A percentile compares a stretch with the other conserved stretches of the same genome.
These are phyloP conservation scores for Andrena bucephala DNA, from an alignment of 2,888 invertebrate genomes.

Conservation along the genomic window DNA sequence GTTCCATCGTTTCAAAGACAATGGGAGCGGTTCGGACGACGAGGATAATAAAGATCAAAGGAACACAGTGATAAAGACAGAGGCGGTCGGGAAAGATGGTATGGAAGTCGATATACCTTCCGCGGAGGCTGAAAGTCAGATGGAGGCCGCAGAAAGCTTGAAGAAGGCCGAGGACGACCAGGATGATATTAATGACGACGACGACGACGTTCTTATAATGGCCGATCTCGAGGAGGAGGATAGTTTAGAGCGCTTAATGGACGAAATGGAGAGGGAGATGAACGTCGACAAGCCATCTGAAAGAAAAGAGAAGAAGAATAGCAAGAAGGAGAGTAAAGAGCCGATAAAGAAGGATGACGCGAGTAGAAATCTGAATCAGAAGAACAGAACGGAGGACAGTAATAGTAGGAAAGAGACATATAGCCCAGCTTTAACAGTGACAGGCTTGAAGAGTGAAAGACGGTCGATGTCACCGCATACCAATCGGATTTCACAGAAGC, in stretches of 20 bases:
- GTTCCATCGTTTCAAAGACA: slow-evolving; percentile 86
- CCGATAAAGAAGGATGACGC: slow-evolving; percentile 59
- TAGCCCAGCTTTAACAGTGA: slow-evolving; percentile 32
- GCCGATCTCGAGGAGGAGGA: slow-evolving; percentile 85
- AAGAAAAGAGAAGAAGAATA: slow-evolving; percentile 66
- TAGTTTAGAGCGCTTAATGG: slow-evolving; percentile 86
- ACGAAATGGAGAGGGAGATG: slow-evolving; percentile 86
- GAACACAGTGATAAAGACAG: slow-evolving; percentile 35
- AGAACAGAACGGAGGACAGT: slow-evolving; percentile 63
- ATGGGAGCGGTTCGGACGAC: slow-evolving; percentile 84
- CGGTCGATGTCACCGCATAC: slow-evolving; percentile 73
- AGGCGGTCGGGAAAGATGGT: slow-evolving; percentile 48
- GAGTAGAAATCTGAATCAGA: slow-evolving; percentile 61
- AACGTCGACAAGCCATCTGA: slow-evolving; percentile 73
- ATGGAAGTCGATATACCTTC: slow-evolving; percentile 41
- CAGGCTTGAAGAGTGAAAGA: slow-evolving; percentile 66
- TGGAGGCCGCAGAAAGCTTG: slow-evolving; percentile 45
- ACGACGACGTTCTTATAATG: slow-evolving; percentile 82
- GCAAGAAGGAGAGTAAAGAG: slow-evolving; percentile 68
- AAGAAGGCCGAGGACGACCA: slow-evolving; percentile 79
- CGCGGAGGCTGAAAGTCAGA: slow-evolving; percentile 31
- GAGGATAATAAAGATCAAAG: slow-evolving; percentile 75
- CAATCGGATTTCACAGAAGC: slow-evolving; percentile 70
- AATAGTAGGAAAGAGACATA: slow-evolving; percentile 59
- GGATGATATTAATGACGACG: slow-evolving; percentile 76